phyloP scores from a whole-genome alignment of 2,113 vertebrate species.

The Epinephelus fuscoguttatus region DNA sequence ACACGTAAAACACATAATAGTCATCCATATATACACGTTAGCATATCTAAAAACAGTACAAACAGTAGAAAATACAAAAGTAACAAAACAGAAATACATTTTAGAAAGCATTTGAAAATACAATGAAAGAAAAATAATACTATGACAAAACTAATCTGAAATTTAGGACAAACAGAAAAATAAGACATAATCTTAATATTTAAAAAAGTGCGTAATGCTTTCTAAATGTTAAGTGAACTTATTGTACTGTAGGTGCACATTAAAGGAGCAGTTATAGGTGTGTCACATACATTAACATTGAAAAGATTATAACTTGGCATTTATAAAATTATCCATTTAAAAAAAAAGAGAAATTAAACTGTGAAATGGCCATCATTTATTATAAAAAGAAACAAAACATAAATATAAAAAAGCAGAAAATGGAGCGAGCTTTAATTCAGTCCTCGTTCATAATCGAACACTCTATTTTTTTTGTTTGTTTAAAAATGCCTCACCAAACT shows the following conservation, averaged over 20 bases:
- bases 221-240: not conserved
- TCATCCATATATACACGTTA: conserved; percentile 4
- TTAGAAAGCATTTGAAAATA: conserved; percentile 30
- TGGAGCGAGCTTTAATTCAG: too few relatives aligned
- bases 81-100: conserved; percentile 25
- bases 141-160: too few relatives aligned
- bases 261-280: conserved; percentile 4
- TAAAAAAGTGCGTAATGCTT: not conserved
- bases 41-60: conserved; percentile 62
- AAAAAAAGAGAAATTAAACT: not conserved
- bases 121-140: not conserved
- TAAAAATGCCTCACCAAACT: too few relatives aligned
- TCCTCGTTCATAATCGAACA: too few relatives aligned
- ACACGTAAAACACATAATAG: not conserved
- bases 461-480: too few relatives aligned
- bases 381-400: not conserved
- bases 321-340: conserved; percentile 13
- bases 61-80: conserved; percentile 67
- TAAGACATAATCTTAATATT: not conserved
- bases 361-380: not conserved
- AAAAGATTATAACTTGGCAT: conserved; percentile 2
- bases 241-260: not conserved
- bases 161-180: not conserved
- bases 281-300: not conserved
- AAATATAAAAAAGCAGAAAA: not conserved